A percentile compares a stretch with the other conserved stretches of the same genome.
These are phyloP conservation scores for Ophthalmolycus amberensis DNA, from an alignment of 2,113 vertebrate species.

Conservation along the genomic window DNA sequence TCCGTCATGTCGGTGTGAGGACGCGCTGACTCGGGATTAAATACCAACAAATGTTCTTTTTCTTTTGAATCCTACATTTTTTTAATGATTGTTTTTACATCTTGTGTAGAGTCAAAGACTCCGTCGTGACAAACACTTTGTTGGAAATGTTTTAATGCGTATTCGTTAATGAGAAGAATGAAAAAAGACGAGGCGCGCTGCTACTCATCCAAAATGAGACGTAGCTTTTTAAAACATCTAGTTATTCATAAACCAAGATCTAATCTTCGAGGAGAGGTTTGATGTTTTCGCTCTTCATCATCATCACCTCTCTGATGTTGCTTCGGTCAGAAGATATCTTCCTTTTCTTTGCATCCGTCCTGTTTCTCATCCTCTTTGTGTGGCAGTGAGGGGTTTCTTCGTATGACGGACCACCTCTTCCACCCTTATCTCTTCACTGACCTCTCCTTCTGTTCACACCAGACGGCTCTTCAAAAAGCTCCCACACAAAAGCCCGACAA, in stretches of 20 bases:
- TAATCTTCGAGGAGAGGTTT: background rate
- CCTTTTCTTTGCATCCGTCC: conserved; percentile 16
- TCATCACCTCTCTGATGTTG: conserved; percentile 11
- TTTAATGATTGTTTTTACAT: no score
- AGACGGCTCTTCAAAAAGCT: conserved; percentile 55
- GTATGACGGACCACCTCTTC: conserved; percentile 2
- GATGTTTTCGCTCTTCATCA: background rate
- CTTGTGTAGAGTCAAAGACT: no score
- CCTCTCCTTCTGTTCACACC: conserved; percentile 43
- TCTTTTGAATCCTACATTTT: no score
- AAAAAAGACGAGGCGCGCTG: no score
- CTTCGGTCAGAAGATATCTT: conserved; percentile 20
- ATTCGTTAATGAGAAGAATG: background rate
- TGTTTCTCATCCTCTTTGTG: conserved; percentile 44
- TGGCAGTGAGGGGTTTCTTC: conserved; percentile 24
- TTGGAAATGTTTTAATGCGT: no score
- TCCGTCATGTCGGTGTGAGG: no score
- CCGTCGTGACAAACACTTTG: no score
- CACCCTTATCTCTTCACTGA: conserved; percentile 42
- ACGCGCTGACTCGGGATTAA: no score
- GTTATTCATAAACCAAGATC: background rate
- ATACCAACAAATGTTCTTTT: no score
- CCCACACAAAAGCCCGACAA: conserved; percentile 35
- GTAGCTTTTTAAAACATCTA: background rate
- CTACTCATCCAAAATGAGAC: background rate